Base-by-base conservation (phyloP, 2,888 invertebrate species). In the Caenorhabditis sulstoni region DNA sequence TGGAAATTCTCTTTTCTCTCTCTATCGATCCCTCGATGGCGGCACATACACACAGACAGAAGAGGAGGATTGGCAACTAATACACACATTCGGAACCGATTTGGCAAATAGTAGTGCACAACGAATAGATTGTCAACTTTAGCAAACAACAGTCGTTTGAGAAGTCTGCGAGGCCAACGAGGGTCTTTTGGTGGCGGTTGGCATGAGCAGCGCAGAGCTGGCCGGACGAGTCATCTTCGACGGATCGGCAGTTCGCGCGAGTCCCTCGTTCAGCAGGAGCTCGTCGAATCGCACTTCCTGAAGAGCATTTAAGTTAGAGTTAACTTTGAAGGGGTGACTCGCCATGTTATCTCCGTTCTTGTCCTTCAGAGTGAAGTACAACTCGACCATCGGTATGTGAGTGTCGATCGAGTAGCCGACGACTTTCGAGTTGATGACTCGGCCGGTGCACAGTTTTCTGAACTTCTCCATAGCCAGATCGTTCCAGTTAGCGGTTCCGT, bases 401-500 rank as follows among this genome's bases (percentile, higher is more conserved):
- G 87, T 87, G 9, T 86, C 85, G 22, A 79, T 76, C 22, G 81
- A 81, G 59, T 83, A 81, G 61, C 90, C 90, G 20, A 90, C 83
- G 45, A 90, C 41, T 41, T 83, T 81, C 23, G 86, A 87, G 41
- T 82, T 85, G 58, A 89, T 82, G 14, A 90, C 84, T 66, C 86
- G 86, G 44, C 84, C 84, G 8, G 67, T 81, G 66, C 86, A 84
- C 23, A 85, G 50, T 29, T 80, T 70, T 53, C 75, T 75, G 79
- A 90, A 89, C 53, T 85, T 77, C 44, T 86, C 77, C 67, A 79
- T 82, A 3, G 90, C 88, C 35, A 73, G 82, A 9, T 81, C 67
- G 49, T 82, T 77, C 90, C 90, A 90, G 18, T 83, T 81, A 12
- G 70, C 70, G 9, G 87, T 88, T 50, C 86, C 94, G 90, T 93